These are phyloP conservation scores for Rhamnusium bicolor DNA, from an alignment of 2,888 invertebrate genomes.

Conservation along the genomic window DNA sequence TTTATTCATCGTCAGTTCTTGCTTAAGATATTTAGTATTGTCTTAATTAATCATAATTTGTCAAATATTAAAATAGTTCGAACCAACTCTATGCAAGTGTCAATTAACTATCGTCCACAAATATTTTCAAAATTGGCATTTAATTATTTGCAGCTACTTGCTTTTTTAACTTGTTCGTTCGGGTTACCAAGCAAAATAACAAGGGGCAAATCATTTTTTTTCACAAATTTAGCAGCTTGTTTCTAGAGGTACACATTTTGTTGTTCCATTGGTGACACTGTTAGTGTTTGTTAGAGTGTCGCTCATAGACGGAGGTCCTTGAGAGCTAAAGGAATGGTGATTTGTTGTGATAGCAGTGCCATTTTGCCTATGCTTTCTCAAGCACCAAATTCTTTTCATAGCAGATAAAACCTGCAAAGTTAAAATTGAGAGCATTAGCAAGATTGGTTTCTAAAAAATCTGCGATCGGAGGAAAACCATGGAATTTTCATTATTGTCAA, in stretches of 20 bases:
- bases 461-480: no score
- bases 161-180: neutral
- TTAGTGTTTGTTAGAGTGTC: slow-evolving; percentile 82
- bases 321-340: slow-evolving; percentile 83
- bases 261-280: slow-evolving; percentile 78
- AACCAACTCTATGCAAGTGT: no score
- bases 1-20: slow-evolving; percentile 10
- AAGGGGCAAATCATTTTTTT: neutral
- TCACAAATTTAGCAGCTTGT: slow-evolving; percentile 71
- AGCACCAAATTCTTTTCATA: slow-evolving; percentile 78
- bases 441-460: no score
- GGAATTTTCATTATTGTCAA: no score
- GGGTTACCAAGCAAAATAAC: neutral
- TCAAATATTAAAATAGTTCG: slow-evolving; percentile 20
- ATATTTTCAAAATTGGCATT: neutral
- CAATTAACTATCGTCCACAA: neutral
- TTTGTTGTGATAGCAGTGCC: slow-evolving; percentile 77
- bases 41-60: neutral
- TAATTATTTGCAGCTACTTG: neutral
- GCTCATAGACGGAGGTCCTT: slow-evolving; percentile 87
- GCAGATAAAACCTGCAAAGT: slow-evolving; percentile 76
- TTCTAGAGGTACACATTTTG: slow-evolving; percentile 71
- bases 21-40: neutral
- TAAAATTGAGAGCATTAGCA: no score
- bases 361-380: slow-evolving; percentile 69